phyloP scores from a whole-genome alignment of 2,888 invertebrate genomes.

The Mellilla xanthometata region DNA sequence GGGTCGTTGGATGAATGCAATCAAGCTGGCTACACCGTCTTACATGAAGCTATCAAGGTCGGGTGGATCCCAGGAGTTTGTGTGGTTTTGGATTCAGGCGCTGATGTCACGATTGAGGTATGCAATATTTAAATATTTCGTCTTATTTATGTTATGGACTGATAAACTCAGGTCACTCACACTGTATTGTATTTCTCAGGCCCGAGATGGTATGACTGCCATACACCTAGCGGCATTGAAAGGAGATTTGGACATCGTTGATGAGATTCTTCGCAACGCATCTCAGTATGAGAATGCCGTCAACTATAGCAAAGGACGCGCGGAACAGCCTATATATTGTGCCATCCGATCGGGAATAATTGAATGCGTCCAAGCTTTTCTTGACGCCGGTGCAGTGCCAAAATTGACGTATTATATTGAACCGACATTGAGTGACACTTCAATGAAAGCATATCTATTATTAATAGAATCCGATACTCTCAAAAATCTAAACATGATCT shows the following conservation, averaged over 20 bases:
- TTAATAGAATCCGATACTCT: background rate
- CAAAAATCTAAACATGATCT: slow-evolving; percentile 9
- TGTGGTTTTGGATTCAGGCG: slow-evolving; percentile 67
- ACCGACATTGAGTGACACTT: background rate
- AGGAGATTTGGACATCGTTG: slow-evolving; percentile 63
- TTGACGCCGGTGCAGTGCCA: slow-evolving; percentile 59
- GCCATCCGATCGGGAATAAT: slow-evolving; percentile 57
- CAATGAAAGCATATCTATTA: slow-evolving; percentile 1
- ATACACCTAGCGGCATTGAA: slow-evolving; percentile 69
- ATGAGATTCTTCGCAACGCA: slow-evolving; percentile 62
- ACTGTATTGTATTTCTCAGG: slow-evolving; percentile 30
- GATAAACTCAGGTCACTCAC: too few relatives aligned
- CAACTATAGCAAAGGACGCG: slow-evolving; percentile 52
- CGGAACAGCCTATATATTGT: slow-evolving; percentile 66
- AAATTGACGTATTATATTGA: background rate
- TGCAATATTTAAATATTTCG: too few relatives aligned
- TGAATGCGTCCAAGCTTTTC: slow-evolving; percentile 55
- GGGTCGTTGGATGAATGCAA: slow-evolving; percentile 27
- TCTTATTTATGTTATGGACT: too few relatives aligned
- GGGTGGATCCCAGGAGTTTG: slow-evolving; percentile 69
- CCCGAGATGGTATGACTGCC: slow-evolving; percentile 37
- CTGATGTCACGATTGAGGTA: slow-evolving; percentile 56
- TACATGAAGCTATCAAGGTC: slow-evolving; percentile 62
- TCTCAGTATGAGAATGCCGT: slow-evolving; percentile 32
- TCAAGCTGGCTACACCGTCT: slow-evolving; percentile 44